phyloP scores from a whole-genome alignment of 2,113 vertebrate genomes.

The Nycticryphes semicollaris region DNA sequence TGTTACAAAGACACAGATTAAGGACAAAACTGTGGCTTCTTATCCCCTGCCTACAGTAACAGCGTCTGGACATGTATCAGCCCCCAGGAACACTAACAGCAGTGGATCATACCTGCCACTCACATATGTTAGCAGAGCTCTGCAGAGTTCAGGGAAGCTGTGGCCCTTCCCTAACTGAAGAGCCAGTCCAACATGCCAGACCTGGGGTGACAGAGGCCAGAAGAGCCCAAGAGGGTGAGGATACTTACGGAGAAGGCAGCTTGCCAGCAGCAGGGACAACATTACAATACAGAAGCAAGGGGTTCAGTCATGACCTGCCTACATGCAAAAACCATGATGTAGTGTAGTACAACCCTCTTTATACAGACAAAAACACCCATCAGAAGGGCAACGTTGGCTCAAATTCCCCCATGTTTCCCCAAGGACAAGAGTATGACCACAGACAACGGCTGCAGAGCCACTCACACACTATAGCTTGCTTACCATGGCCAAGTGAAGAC shows the following conservation, averaged over 20 bases:
- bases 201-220: neutral
- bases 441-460: neutral
- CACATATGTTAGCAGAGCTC: neutral
- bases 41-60: neutral
- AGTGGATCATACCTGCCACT: neutral
- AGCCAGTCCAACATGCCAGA: neutral
- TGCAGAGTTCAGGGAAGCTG: neutral
- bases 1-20: neutral
- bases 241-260: neutral
- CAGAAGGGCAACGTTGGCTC: neutral
- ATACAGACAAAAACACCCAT: neutral
- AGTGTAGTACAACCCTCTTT: neutral
- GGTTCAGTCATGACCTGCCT: neutral
- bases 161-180: neutral
- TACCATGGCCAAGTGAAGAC: neutral
- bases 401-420: accelerated
- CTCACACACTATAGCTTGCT: accelerated
- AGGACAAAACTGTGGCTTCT: neutral
- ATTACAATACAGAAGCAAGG: neutral
- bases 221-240: neutral
- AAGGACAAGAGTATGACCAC: neutral
- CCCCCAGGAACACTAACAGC: neutral
- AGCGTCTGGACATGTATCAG: neutral
- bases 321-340: neutral
- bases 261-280: neutral